Percentiles rank a stretch among this genome's conserved stretches.
Conservation (phyloP, 1,140 invertebrate genomes). For the Diorhabda sublineata region DNA sequence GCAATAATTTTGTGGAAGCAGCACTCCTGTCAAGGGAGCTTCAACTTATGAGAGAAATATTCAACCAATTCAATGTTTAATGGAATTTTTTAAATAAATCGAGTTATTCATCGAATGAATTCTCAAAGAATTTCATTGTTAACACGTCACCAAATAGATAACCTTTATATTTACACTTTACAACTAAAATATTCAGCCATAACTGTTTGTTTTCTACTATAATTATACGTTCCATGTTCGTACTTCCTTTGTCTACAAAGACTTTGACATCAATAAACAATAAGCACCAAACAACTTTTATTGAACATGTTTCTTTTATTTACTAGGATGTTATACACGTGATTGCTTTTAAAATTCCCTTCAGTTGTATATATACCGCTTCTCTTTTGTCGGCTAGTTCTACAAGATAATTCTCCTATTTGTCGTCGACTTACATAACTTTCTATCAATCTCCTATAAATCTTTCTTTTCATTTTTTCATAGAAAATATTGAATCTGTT, state of each 20-base stretch:
- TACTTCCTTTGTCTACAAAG: neutral
- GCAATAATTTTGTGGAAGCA: no score
- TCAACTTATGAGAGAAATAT: no score
- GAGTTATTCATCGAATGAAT: no score
- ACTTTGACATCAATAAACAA: neutral
- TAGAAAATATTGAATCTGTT: slow-evolving; percentile 11
- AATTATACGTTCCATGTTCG: neutral
- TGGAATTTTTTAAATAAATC: no score
- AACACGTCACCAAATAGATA: no score
- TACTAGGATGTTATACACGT: slow-evolving; percentile 11
- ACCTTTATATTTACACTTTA: no score
- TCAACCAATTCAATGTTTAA: no score
- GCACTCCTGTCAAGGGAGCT: no score
- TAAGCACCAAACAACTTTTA: slow-evolving; percentile 10
- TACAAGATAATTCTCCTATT: slow-evolving; percentile 26
- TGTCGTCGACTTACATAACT: slow-evolving; percentile 25
- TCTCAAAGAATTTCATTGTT: no score
- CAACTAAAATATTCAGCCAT: no score
- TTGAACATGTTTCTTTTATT: slow-evolving; percentile 15
- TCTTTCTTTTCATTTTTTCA: slow-evolving; percentile 5
- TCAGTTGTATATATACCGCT: slow-evolving; percentile 12
- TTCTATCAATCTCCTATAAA: slow-evolving; percentile 23
- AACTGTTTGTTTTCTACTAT: no score
- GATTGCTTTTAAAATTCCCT: slow-evolving; percentile 24
- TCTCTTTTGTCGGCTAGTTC: slow-evolving; percentile 24